Base-by-base conservation (phyloP, 2,113 vertebrate species). In the Syngnathus floridae region DNA sequence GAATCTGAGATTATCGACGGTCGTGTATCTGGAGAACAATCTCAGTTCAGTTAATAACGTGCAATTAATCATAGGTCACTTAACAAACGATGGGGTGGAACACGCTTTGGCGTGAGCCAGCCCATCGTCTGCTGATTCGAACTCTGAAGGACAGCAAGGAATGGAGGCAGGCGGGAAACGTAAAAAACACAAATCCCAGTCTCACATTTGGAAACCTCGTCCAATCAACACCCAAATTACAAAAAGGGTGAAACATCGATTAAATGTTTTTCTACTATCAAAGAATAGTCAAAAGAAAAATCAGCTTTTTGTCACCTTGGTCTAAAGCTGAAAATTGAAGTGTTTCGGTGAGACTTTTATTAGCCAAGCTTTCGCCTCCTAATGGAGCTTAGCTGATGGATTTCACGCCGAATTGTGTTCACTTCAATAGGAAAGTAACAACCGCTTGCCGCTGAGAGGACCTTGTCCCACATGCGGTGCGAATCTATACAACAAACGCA, bases 1-100 rank as follows among this genome's bases (percentile, higher is more conserved):
- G 69, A 88, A 87, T 89, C 83, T 81, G 76, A 87, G 75, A 80
- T 86, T 84, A 88, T 88, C 76, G 64, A 84, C 67, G 80, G 69
- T 75, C 77, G 72, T 72, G 76, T 89, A 86, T 90, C 85, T 71
- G 65, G 80, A 86, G 84, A 88, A 85, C 79, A 86, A 88, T 89
- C 82, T 71, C 77, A 71, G 75, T 84, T 83, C 77, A 81, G 81
- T 84, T 88, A 90, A 89, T 90, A 90, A 90, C 72, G 78, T 67
- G 78, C 83, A 79, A 90, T 90, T 88, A 89, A 90, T 90, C 88
- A 87, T 81, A 73, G 85, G 85, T 89, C 84, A 84, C 83, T 89
- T 88, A 87, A 80, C 48, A 57, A 79, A 72, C 52, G 72, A 76
- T 67, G 76, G 66, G 62, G 76, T 71, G 65, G 70, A 76, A 59